A percentile compares a stretch with the other conserved stretches of the same genome.
phyloP scores from a whole-genome alignment of 2,888 invertebrate genomes.

The Portevinia maculata region DNA sequence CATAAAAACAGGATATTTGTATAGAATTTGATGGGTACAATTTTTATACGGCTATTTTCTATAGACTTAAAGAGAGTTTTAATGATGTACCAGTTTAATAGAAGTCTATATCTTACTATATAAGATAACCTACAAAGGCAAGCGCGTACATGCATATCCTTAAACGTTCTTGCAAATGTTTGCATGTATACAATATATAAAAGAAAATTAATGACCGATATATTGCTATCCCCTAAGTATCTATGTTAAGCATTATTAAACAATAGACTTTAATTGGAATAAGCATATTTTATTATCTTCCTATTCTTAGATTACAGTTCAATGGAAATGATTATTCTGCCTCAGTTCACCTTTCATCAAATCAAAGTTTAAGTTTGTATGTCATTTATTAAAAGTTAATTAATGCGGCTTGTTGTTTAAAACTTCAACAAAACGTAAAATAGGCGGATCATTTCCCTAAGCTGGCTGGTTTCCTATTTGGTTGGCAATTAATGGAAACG shows the following conservation, averaged over 20 bases:
- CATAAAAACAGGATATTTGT: constrained; percentile 49
- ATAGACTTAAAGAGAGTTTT: constrained; percentile 25
- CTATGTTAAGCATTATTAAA: neutral
- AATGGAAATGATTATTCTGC: neutral
- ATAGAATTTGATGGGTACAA: constrained; percentile 33
- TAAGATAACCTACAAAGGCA: too few relatives aligned
- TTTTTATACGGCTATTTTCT: constrained; percentile 44
- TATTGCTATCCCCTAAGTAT: neutral
- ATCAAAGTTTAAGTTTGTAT: neutral
- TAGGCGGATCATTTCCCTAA: neutral
- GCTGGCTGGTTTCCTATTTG: constrained; percentile 16
- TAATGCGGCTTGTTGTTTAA: constrained; percentile 55
- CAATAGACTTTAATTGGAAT: neutral
- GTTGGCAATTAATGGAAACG: constrained; percentile 54
- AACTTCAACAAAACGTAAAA: constrained; percentile 14
- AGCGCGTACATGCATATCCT: neutral
- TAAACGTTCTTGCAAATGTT: constrained; percentile 2
- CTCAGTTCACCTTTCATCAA: constrained; percentile 19
- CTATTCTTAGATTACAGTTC: neutral
- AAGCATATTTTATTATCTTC: neutral
- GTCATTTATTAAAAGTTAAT: constrained; percentile 40
- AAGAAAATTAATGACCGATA: neutral
- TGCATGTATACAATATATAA: neutral
- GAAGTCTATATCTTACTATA: too few relatives aligned
- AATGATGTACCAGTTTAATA: constrained; percentile 8